phyloP scores from a whole-genome alignment of 2,113 vertebrate genomes.

The Ctenomys sociabilis region DNA sequence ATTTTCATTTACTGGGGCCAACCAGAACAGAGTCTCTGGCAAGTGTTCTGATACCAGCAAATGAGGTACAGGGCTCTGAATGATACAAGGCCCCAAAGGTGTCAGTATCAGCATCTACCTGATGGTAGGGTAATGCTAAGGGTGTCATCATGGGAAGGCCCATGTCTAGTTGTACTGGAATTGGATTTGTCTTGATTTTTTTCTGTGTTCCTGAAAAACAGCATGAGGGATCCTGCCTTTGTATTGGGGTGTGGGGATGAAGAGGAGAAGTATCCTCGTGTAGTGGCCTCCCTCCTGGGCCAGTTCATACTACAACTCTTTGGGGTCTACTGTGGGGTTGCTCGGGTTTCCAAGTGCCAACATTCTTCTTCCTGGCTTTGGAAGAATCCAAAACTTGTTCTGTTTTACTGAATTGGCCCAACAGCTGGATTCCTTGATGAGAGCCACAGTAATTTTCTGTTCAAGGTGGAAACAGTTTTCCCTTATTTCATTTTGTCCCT shows the following conservation, averaged over 20 bases:
- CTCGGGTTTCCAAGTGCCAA: neutral
- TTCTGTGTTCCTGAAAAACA: neutral
- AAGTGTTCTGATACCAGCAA: neutral
- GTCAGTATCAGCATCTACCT: neutral
- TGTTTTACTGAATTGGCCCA: neutral
- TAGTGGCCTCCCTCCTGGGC: too few species aligned
- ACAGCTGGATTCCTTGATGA: neutral
- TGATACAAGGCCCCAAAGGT: neutral
- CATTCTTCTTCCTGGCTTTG: neutral
- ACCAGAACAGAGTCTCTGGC: neutral
- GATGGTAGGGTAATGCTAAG: neutral
- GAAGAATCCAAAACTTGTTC: neutral
- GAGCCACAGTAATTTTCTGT: neutral
- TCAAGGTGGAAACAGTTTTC: neutral
- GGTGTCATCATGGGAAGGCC: neutral
- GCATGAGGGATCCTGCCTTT: neutral
- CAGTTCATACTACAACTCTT: fast-evolving
- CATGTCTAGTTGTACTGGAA: neutral
- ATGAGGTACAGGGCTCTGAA: neutral
- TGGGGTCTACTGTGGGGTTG: neutral
- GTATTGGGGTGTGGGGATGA: neutral
- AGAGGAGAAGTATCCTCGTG: too few species aligned
- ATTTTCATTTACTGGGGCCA: neutral
- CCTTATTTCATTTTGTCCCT: neutral
- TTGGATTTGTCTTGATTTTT: neutral